Evolutionary conservation across 2,113 vertebrate species (phyloP).

Genomic region (Cisticola juncidis): DNA sequence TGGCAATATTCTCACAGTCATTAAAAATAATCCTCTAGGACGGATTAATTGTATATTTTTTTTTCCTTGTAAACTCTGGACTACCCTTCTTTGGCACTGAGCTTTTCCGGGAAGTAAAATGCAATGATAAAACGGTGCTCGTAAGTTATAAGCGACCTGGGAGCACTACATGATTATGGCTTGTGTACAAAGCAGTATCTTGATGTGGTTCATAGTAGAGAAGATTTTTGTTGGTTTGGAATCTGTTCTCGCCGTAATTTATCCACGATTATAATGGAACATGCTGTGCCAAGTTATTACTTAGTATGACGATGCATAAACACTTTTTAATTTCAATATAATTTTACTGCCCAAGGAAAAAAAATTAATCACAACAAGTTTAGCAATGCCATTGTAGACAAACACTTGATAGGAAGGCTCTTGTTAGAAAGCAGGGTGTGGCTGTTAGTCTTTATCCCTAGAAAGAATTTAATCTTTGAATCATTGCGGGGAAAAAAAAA

Average conservation of each 20-base stretch:
- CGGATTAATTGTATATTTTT: background rate
- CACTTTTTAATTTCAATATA: slow-evolving; percentile 34
- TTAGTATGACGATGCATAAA: slow-evolving; percentile 40
- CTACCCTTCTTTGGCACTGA: background rate
- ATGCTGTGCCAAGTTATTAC: slow-evolving; percentile 47
- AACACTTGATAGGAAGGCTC: slow-evolving; percentile 1
- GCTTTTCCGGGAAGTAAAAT: slow-evolving; percentile 48
- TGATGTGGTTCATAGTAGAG: background rate
- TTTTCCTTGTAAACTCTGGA: background rate
- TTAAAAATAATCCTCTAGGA: background rate
- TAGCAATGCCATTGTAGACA: background rate
- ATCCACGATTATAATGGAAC: slow-evolving; percentile 20
- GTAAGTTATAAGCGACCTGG: slow-evolving; percentile 36
- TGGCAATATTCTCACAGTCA: background rate
- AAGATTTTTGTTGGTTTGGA: slow-evolving; percentile 27
- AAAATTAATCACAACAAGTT: slow-evolving; percentile 25
- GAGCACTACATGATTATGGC: slow-evolving; percentile 16
- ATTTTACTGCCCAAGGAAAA: slow-evolving; percentile 43
- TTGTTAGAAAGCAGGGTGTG: slow-evolving; percentile 43
- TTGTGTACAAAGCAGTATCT: slow-evolving; percentile 11
- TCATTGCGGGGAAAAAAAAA: background rate
- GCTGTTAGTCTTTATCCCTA: background rate
- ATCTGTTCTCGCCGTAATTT: slow-evolving; percentile 3
- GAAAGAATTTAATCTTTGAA: slow-evolving; percentile 16
- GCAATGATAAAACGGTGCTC: slow-evolving; percentile 26